A percentile compares a stretch with the other conserved stretches of the same genome.
Evolutionary conservation across 2,888 invertebrate species (phyloP).

Genomic region (Calameuta filiformis): DNA sequence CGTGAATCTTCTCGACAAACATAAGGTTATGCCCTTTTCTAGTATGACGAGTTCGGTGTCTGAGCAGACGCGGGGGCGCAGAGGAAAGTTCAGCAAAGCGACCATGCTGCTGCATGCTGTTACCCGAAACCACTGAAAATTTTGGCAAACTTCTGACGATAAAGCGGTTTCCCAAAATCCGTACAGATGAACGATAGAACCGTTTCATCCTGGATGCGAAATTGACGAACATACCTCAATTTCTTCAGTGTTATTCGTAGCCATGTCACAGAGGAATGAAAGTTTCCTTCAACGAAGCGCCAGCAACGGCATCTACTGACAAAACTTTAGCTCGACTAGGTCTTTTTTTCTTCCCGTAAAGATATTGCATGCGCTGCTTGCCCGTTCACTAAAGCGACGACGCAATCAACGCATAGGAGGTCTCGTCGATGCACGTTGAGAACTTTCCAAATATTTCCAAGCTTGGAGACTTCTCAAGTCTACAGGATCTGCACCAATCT

Average conservation of each 20-base stretch:
- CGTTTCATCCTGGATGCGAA: not conserved
- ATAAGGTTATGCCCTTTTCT: conserved; percentile 27
- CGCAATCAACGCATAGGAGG: not conserved
- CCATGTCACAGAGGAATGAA: conserved; percentile 68
- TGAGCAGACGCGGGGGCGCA: not conserved
- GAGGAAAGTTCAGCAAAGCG: conserved; percentile 15
- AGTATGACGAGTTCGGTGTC: conserved; percentile 9
- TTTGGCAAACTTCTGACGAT: conserved; percentile 24
- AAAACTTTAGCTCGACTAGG: not conserved
- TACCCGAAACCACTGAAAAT: conserved; percentile 47
- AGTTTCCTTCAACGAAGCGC: not conserved
- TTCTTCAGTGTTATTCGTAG: conserved; percentile 73
- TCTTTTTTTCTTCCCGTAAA: not conserved
- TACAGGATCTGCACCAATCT: too few species aligned
- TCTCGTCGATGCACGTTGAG: not conserved
- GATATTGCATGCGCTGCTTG: not conserved
- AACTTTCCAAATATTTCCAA: not conserved
- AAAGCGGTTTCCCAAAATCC: not conserved
- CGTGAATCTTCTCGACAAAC: not conserved
- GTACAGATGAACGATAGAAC: not conserved
- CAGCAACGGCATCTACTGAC: not conserved
- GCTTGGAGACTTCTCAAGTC: not conserved
- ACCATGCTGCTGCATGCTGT: conserved; percentile 49
- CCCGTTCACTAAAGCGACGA: not conserved
- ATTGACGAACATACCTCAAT: conserved; percentile 67